Base-by-base conservation (phyloP, 1,140 invertebrate species). In the Aricia agestis region DNA sequence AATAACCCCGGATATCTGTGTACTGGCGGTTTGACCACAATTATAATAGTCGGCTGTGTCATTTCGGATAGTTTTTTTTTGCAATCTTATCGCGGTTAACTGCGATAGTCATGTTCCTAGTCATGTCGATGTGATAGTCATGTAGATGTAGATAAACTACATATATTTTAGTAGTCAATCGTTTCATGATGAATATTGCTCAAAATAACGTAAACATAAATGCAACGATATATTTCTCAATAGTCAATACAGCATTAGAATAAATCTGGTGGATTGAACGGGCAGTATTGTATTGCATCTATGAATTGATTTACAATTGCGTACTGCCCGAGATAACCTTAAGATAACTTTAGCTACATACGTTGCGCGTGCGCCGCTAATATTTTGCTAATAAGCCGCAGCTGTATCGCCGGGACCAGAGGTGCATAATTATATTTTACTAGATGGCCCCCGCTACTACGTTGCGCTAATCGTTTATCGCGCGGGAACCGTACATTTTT, bases 301-400 rank as follows among this genome's bases (percentile, higher is more conserved):
- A 70, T 78, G 63, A 78, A 79, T 79, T 77, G 78, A 79, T 76
- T 77, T 77, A 74, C 68, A 69, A 58, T 45, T 63, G 13, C 9
- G 59, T 32, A 32, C 5, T 52, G 70, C 68, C 57, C 67, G 57
- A 67, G 78, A 79, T 79, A 79, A 79, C 78, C 78, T 72, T 66
- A 45, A 69, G 75, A 79, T 75, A 79, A 73, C 72, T 69, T 63
- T 3, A 72, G 70, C 75, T 74, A 74, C 66, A 19, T 63, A 68
- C 70, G 52, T 52, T 52, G 72, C 73, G 74, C 71, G 66, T 75
- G 57, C 9, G 11, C 45, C 70, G 76, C 71, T 71, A 66, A 73
- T 76, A 71, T 71, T 67, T 72, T 63, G 68, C 71, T 68, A 72
- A 72, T 59, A 73, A 25, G 17, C 61, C 36, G 15, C 15, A 52